Percentiles rank a stretch among this genome's conserved stretches.
These are phyloP conservation scores for Aspiorhynchus laticeps DNA, from an alignment of 2,113 vertebrate species.

Conservation along the genomic window DNA sequence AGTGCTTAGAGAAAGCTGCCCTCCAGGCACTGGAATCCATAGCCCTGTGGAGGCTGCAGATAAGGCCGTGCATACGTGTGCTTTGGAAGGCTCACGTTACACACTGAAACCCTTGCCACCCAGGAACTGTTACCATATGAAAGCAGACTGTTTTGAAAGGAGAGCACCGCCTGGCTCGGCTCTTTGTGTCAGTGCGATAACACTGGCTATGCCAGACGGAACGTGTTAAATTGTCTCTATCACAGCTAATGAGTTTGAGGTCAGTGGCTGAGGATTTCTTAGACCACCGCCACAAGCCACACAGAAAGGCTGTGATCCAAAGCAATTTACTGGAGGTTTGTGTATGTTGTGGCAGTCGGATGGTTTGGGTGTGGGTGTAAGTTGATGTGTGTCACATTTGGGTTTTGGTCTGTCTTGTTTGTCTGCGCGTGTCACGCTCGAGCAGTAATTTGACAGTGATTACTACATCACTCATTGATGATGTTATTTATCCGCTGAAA, in stretches of 20 bases:
- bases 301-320: constrained; percentile 27
- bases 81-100: constrained; percentile 66
- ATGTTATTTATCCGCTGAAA: not conserved
- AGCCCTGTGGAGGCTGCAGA: constrained; percentile 61
- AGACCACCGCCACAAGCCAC: constrained; percentile 39
- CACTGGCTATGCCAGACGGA: constrained; percentile 63
- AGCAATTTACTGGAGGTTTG: constrained; percentile 3
- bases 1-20: constrained; percentile 61
- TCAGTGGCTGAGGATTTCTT: constrained; percentile 62
- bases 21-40: constrained; percentile 67
- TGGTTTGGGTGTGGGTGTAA: not conserved
- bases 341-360: constrained; percentile 9
- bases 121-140: constrained; percentile 72
- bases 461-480: not conserved
- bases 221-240: constrained; percentile 71
- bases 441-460: not conserved
- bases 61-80: constrained; percentile 61
- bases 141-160: constrained; percentile 60
- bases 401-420: not conserved
- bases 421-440: not conserved
- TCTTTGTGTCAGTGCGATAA: constrained; percentile 59
- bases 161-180: constrained; percentile 58
- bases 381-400: constrained; percentile 5
- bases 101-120: constrained; percentile 51
- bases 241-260: constrained; percentile 72